Percentiles rank a stretch among this genome's conserved stretches.
Evolutionary conservation across 2,113 vertebrate genomes (phyloP).

Genomic region (Antigone vipio): DNA sequence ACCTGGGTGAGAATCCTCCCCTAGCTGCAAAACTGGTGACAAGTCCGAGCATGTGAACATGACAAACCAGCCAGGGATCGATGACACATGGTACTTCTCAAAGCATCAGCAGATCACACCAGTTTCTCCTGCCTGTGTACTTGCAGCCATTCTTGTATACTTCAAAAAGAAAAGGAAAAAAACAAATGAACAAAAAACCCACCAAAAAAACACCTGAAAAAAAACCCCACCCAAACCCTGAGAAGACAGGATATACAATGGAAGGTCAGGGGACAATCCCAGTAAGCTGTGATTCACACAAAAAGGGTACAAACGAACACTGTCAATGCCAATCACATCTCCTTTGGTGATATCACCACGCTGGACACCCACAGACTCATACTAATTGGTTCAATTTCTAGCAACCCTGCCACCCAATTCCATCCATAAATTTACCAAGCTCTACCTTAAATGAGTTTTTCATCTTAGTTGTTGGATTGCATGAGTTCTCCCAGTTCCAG

Average conservation of each 20-base stretch:
- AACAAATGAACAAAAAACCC: rapidly evolving
- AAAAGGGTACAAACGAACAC: not conserved
- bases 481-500: not conserved
- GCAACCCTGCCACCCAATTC: not conserved
- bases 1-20: not conserved
- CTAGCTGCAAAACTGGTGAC: not conserved
- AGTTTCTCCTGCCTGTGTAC: not conserved
- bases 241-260: not conserved
- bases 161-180: not conserved
- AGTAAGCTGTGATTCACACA: not conserved
- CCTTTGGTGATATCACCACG: not conserved
- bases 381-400: not conserved
- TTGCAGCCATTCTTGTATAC: not conserved
- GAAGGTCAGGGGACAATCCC: not conserved
- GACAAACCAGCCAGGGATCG: not conserved
- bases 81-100: not conserved
- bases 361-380: not conserved
- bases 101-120: not conserved
- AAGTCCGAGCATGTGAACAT: not conserved
- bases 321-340: not conserved
- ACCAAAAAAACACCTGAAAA: no score
- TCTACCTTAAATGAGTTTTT: not conserved
- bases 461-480: not conserved
- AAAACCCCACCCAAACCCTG: no score
- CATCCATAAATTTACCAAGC: not conserved